These are phyloP conservation scores for Actias luna DNA, from an alignment of 2,888 invertebrate genomes.

Conservation along the genomic window DNA sequence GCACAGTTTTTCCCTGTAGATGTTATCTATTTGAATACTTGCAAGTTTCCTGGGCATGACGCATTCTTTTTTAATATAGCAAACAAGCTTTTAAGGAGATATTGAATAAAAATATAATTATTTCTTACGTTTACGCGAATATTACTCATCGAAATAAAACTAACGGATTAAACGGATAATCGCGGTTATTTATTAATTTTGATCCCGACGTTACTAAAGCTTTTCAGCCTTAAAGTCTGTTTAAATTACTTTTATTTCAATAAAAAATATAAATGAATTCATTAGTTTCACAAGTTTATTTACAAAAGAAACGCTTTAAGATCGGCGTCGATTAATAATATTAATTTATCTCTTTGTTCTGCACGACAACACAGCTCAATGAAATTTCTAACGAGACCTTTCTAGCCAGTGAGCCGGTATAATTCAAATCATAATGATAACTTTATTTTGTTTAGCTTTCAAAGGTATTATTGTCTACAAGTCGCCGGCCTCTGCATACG, in stretches of 20 bases:
- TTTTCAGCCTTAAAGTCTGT: no score
- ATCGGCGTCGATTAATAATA: not conserved
- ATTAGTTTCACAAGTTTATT: not conserved
- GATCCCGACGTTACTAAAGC: no score
- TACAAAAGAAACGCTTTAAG: not conserved
- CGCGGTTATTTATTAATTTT: no score
- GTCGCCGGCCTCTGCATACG: slow-evolving; percentile 43
- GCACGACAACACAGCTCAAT: not conserved
- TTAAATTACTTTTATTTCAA: no score
- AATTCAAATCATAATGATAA: slow-evolving; percentile 36
- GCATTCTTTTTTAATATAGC: not conserved
- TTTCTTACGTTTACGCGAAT: no score
- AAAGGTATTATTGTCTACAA: slow-evolving; percentile 28
- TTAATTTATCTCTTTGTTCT: not conserved
- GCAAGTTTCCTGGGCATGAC: slow-evolving; percentile 7
- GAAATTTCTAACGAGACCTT: not conserved
- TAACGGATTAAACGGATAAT: no score
- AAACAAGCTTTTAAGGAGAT: not conserved
- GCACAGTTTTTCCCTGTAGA: slow-evolving; percentile 38
- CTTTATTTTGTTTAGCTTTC: slow-evolving; percentile 54
- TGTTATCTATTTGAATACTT: not conserved
- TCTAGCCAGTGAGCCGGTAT: not conserved
- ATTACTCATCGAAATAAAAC: no score
- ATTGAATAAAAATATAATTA: not conserved
- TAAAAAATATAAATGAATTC: not conserved